Conservation (phyloP, 1,140 invertebrate genomes). For the Diabrotica virgifera region DNA sequence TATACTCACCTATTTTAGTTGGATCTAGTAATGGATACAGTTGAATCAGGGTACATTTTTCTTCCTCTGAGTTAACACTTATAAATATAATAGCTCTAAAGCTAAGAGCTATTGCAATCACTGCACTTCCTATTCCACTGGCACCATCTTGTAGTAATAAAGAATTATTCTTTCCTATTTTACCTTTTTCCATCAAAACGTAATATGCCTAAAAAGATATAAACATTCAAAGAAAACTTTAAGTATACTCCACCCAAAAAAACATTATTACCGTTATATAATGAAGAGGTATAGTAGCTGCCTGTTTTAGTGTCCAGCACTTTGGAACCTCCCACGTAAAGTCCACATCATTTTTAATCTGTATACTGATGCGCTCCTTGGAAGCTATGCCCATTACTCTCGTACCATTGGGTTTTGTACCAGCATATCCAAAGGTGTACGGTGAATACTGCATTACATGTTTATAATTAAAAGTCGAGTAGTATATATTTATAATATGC, state of each 20-base stretch:
- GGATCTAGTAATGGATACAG: too few relatives aligned
- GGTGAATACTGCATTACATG: too few relatives aligned
- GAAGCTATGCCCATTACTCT: conserved; percentile 68
- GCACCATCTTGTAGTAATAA: conserved; percentile 75
- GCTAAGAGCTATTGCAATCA: conserved; percentile 71
- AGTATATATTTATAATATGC: too few relatives aligned
- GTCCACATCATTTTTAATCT: conserved; percentile 55
- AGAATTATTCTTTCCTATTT: conserved; percentile 23
- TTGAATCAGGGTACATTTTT: too few relatives aligned
- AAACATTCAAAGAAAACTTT: too few relatives aligned
- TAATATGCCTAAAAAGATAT: conserved; percentile 8
- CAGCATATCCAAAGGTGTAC: conserved; percentile 64
- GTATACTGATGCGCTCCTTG: conserved; percentile 58
- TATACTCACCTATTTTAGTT: too few relatives aligned
- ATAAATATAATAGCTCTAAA: too few relatives aligned
- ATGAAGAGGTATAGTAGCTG: conserved; percentile 81
- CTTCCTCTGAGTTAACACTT: too few relatives aligned
- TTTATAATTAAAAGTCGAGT: too few relatives aligned
- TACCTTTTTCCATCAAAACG: conserved; percentile 3
- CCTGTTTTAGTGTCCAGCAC: conserved; percentile 79
- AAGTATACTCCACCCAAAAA: too few relatives aligned
- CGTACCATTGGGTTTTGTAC: conserved; percentile 51
- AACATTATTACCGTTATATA: conserved; percentile 50
- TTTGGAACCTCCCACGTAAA: conserved; percentile 79
- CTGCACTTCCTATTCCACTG: conserved; percentile 84